Evolutionary conservation across 2,888 invertebrate genomes (phyloP).

Genomic region (Notodonta ziczac): DNA sequence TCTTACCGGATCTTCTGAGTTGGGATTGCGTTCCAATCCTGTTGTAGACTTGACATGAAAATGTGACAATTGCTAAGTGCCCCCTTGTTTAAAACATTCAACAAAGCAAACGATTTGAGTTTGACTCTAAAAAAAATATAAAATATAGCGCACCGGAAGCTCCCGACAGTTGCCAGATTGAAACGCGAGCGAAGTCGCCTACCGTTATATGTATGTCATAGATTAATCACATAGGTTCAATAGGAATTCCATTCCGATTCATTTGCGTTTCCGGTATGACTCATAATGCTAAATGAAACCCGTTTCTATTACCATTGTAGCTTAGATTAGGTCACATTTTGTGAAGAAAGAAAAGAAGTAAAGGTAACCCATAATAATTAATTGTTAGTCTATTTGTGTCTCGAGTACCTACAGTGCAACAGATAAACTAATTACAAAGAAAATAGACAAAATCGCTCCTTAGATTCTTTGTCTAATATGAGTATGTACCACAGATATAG

Average conservation of each 20-base stretch:
- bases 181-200: not conserved
- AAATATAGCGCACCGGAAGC: not conserved
- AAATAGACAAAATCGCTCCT: too few species aligned
- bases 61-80: too few species aligned
- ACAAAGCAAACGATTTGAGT: too few species aligned
- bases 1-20: too few species aligned
- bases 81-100: too few species aligned
- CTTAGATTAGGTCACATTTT: not conserved
- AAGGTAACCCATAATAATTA: not conserved
- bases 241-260: constrained; percentile 1
- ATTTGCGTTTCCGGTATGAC: constrained; percentile 6
- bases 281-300: constrained; percentile 4
- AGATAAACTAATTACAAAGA: too few species aligned
- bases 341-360: not conserved
- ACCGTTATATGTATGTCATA: not conserved
- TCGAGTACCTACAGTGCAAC: not conserved
- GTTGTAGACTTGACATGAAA: too few species aligned
- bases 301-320: not conserved
- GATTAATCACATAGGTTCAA: not conserved
- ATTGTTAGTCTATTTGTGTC: not conserved
- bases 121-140: not conserved
- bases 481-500: too few species aligned
- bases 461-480: too few species aligned
- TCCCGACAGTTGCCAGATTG: not conserved
- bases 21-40: too few species aligned